Conservation (phyloP, 2,113 vertebrate species). For the Trichomycterus rosablanca region DNA sequence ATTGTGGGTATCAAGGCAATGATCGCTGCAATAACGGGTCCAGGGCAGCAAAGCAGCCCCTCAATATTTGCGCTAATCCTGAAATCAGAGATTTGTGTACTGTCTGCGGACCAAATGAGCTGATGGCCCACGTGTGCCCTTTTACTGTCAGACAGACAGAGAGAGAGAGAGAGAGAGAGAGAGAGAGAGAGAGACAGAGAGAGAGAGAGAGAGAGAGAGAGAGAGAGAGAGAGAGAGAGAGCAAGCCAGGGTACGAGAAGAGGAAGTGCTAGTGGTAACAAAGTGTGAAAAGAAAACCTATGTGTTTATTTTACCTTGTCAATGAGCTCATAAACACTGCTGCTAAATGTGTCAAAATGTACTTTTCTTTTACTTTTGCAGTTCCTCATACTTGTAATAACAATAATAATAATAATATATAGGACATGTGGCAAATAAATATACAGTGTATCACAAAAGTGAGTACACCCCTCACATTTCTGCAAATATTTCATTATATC, state of each 20-base stretch:
- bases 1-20: slow-evolving; percentile 74
- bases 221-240: neutral
- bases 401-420: too few species aligned
- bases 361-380: too few species aligned
- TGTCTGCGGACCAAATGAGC: slow-evolving; percentile 45
- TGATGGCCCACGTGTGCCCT: slow-evolving; percentile 60
- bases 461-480: too few species aligned
- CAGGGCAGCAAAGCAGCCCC: slow-evolving; percentile 60
- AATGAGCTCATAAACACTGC: neutral
- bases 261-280: slow-evolving; percentile 27
- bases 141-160: slow-evolving; percentile 11
- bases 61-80: slow-evolving; percentile 60
- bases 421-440: too few species aligned
- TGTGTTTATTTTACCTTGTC: slow-evolving; percentile 1
- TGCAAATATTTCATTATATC: too few species aligned
- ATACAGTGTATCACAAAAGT: too few species aligned
- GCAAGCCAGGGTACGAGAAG: too few species aligned
- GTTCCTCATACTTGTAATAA: too few species aligned
- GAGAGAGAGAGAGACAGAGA: neutral
- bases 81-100: slow-evolving; percentile 51
- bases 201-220: neutral
- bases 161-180: slow-evolving; percentile 3
- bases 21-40: slow-evolving; percentile 70
- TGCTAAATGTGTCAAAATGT: too few species aligned
- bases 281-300: slow-evolving; percentile 29